Evolutionary conservation across 2,113 vertebrate species (phyloP).

Genomic region (Phocoena phocoena): DNA sequence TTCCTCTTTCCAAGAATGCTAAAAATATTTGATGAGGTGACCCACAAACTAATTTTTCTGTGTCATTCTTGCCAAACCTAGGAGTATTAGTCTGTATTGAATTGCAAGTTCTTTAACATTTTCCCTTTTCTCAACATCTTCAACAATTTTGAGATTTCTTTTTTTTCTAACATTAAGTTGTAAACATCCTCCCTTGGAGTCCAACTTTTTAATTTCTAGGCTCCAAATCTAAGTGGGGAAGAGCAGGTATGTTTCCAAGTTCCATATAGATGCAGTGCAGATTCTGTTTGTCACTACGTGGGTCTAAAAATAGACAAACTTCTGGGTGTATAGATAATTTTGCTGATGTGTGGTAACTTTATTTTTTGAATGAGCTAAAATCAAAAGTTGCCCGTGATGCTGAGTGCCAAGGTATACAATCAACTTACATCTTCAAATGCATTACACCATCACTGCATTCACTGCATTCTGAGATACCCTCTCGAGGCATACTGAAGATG

Average conservation of each 20-base stretch:
- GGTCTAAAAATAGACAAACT: constrained; percentile 27
- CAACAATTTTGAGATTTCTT: not conserved
- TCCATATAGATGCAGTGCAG: not conserved
- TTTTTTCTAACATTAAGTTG: not conserved
- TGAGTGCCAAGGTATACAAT: not conserved
- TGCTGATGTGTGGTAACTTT: not conserved
- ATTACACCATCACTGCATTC: not conserved
- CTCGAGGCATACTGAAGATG: not conserved
- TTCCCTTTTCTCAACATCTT: not conserved
- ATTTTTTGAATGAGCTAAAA: not conserved
- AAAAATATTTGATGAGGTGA: not conserved
- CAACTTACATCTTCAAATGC: not conserved
- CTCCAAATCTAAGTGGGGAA: constrained; percentile 20
- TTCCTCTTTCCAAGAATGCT: constrained; percentile 18
- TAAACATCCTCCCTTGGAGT: not conserved
- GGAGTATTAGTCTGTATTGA: not conserved
- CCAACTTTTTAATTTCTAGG: constrained; percentile 15
- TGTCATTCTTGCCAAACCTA: constrained; percentile 6
- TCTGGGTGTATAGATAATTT: not conserved
- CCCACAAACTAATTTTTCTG: not conserved
- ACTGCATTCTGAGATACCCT: not conserved
- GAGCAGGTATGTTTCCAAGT: not conserved
- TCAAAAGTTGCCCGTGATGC: not conserved
- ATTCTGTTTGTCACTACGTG: not conserved
- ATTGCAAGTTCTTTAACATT: not conserved